Conservation (phyloP, 2,797 vertebrate genomes). For the Bovichtus diacanthus region DNA sequence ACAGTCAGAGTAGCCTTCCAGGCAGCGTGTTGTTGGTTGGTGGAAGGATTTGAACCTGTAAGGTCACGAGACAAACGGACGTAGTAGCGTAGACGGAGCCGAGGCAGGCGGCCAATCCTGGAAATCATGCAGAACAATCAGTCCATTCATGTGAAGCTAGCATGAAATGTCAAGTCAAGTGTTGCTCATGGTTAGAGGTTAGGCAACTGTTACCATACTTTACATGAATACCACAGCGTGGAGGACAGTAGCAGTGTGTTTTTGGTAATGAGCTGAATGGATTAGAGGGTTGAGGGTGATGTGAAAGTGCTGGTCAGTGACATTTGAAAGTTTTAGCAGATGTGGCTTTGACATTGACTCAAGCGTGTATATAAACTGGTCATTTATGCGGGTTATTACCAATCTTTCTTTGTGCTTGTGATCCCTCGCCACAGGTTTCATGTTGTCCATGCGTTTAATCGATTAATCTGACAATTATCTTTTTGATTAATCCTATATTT, state of each 20-base stretch:
- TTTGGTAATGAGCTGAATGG: constrained; percentile 32
- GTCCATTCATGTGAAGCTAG: constrained; percentile 73
- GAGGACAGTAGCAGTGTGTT: constrained; percentile 50
- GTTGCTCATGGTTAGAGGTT: constrained; percentile 72
- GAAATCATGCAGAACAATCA: constrained; percentile 74
- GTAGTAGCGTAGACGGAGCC: constrained; percentile 57
- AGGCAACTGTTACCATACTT: constrained; percentile 59
- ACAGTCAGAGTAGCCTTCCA: constrained; percentile 59
- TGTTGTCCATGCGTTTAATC: neutral
- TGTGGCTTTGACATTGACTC: constrained; percentile 47
- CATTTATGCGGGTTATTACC: neutral
- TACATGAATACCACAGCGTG: constrained; percentile 28
- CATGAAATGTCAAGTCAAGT: constrained; percentile 76
- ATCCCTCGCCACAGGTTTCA: neutral
- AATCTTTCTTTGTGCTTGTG: no score
- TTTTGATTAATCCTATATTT: neutral
- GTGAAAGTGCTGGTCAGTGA: neutral
- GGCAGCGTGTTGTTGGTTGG: constrained; percentile 39
- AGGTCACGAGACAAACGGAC: constrained; percentile 71
- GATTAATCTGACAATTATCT: neutral
- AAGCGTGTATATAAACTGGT: neutral
- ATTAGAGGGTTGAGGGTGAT: neutral
- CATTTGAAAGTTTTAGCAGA: constrained; percentile 46
- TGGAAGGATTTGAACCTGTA: constrained; percentile 70
- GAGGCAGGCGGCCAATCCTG: constrained; percentile 56